phyloP scores from a whole-genome alignment of 2,888 invertebrate genomes.

The Muscina levida region DNA sequence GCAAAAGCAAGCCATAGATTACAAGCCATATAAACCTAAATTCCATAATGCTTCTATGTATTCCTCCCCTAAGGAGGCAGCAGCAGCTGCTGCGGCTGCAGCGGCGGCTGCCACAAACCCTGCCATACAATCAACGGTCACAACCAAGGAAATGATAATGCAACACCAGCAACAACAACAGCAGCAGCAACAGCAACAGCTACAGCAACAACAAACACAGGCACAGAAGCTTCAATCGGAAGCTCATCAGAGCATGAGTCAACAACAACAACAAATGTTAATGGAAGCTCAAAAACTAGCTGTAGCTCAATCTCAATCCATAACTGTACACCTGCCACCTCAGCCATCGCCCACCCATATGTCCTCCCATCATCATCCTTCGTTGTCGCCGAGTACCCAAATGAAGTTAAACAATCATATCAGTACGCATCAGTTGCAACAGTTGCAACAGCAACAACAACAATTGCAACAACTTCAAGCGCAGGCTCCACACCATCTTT shows the following conservation, averaged over 20 bases:
- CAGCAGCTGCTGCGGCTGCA: slow-evolving; percentile 63
- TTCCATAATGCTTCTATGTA: slow-evolving; percentile 85
- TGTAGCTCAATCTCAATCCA: slow-evolving; percentile 29
- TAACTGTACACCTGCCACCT: slow-evolving; percentile 12
- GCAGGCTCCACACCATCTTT: slow-evolving; percentile 48
- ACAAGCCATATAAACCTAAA: slow-evolving; percentile 87
- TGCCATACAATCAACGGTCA: slow-evolving; percentile 46
- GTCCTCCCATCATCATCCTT: slow-evolving; percentile 69
- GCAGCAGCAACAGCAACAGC: slow-evolving; percentile 39
- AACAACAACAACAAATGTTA: slow-evolving; percentile 42
- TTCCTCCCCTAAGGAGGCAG: slow-evolving; percentile 70
- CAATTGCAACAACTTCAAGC: slow-evolving; percentile 67
- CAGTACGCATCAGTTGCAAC: slow-evolving; percentile 75
- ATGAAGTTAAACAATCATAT: slow-evolving; percentile 76
- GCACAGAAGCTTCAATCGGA: neutral
- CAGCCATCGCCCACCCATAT: slow-evolving; percentile 45
- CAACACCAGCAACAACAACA: slow-evolving; percentile 42
- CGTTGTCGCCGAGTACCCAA: slow-evolving; percentile 77
- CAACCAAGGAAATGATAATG: slow-evolving; percentile 48
- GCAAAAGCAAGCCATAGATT: slow-evolving; percentile 79
- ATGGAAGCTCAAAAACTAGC: slow-evolving; percentile 30
- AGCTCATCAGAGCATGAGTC: slow-evolving; percentile 61
- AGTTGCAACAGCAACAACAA: slow-evolving; percentile 73
- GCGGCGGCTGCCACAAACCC: slow-evolving; percentile 55
- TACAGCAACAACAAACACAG: slow-evolving; percentile 33